Base-by-base conservation (phyloP, 2,888 invertebrate genomes). In the Drosophila diplacantha region DNA sequence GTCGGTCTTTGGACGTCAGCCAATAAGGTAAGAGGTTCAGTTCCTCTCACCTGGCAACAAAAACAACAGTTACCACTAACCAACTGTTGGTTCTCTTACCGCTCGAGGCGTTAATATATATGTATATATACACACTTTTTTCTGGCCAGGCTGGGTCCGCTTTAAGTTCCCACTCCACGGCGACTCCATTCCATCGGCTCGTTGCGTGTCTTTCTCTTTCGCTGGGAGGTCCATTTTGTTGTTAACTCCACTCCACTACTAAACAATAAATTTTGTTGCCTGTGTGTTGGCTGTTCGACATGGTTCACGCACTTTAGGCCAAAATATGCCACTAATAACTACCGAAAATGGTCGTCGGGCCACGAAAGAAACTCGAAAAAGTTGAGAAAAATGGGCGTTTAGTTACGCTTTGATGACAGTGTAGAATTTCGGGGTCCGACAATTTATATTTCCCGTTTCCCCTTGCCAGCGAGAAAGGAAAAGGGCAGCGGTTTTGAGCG, bases 351-450 rank as follows among this genome's bases (percentile, higher is more conserved):
- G 74, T 69, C 66, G 75, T 60, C 53, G 58, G 68, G 29, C 51
- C 63, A 14, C 69, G 50, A 49, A 54, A 62, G 52, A 71, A 57
- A 58, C 54, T 69, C 53, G 58, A 55, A 63, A 51, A 57, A 69
- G 71, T 64, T 74, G 80, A 81, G 84, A 81, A 81, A 81, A 81
- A 82, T 85, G 81, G 85, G 85, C 83, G 83, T 87, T 87, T 87
- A 86, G 87, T 86, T 86, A 87, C 87, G 87, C 87, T 86, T 83
- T 85, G 87, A 87, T 87, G 87, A 87, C 87, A 87, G 83, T 80
- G 87, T 87, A 85, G 81, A 84, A 78, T 65, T 38, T 46, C 35
- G 35, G 65, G 26, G 20, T 41, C 39, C 50, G 60, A 74, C 70
- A 79, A 81, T 81, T 79, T 79, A 79, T 81, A 79, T 81, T 79